Evolutionary conservation across 2,113 vertebrate species (phyloP), one percentile per base, ranked within the genome.

Genomic region (Microtus pennsylvanicus): DNA sequence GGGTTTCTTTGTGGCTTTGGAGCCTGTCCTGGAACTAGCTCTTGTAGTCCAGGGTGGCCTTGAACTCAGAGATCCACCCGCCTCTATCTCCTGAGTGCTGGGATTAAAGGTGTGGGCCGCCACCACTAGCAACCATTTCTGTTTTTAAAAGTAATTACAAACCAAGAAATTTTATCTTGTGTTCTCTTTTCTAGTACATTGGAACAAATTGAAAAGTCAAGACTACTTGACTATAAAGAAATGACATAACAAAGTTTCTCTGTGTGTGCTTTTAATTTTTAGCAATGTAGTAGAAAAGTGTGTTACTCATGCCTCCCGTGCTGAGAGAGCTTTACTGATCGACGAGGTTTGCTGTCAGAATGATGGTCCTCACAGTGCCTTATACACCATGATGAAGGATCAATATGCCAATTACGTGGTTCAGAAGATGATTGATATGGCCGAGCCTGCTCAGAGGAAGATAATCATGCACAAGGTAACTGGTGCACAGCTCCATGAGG

Each of bases 361-460:
- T 55, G 99, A 99, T 63, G 99, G 99, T 97, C 99, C 99, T 97
- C 99, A 99, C 98, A 99, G 99, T 98, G 99, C 99, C 99, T 99
- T 99, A 98, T 99, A 99, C 99, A 99, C 99, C 98, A 99, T 99
- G 99, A 99, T 99, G 99, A 99, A 99, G 99, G 99, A 99, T 98
- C 99, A 99, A 98, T 99, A 99, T 13, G 99, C 99, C 98, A 99
- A 99, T 98, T 99, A 99, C 0, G 99, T 99, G 13, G 99, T 99
- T 94, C 99, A 99, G 98, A 99, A 99, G 98, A 99, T 99, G 99
- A 99, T 99, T 16, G 99, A 99, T 97, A 99, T 99, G 99, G 99
- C 99, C 3, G 99, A 99, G 97, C 99, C 99, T 0, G 99, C 99
- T 89, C 99, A 99, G 97, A 99, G 99, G 94, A 99, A 99, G 98